Base-by-base conservation (phyloP, 2,888 invertebrate species). In the Erynnis tages region DNA sequence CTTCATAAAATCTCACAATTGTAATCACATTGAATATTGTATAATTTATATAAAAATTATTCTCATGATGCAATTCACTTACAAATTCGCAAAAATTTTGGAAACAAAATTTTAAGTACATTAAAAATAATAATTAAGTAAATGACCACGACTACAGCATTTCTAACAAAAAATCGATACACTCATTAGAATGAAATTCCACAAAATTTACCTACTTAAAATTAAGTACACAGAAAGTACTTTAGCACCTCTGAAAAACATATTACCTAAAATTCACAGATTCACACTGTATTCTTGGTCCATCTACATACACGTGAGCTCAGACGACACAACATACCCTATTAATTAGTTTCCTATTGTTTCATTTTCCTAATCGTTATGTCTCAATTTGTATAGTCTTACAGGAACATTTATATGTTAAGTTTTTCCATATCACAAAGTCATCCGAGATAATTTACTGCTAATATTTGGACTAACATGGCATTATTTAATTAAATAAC, bases 181-280 rank as follows among this genome's bases (percentile, higher is more conserved):
- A 11, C 40, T 23, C 40, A 17, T 21, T 11, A 38, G 25, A 37
- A 35, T 13, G 29, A 11, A 38, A 52, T 35, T 44, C 30, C 32
- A 58, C 35, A 55, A 53, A 54, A 41, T 59, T 62, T 64, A 60
- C 60, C 67, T 67, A 54, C 66, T 69, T 69, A 75, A 62, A 61
- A 62, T 73, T 74, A 68, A 73, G 77, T 79, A 79, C 77, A 66
- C 56, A 62, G 34, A 50, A 63, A 61, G 61, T 60, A 63, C 55
- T 67, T 35, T 44, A 69, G 80, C 79, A 79, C 80, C 76, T 62
- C 58, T 57, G 53, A 65, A 37, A 37, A 4, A 16, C 16, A 46
- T 14, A 23, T 45, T 23, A 45, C 16, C 37, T 53, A 45, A 37
- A 19, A 44, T 30, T 34, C 35, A 30, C 52, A 52, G 50, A 50